These are phyloP conservation scores for Bostrychus sinensis DNA, from an alignment of 2,113 vertebrate species.

Conservation along the genomic window DNA sequence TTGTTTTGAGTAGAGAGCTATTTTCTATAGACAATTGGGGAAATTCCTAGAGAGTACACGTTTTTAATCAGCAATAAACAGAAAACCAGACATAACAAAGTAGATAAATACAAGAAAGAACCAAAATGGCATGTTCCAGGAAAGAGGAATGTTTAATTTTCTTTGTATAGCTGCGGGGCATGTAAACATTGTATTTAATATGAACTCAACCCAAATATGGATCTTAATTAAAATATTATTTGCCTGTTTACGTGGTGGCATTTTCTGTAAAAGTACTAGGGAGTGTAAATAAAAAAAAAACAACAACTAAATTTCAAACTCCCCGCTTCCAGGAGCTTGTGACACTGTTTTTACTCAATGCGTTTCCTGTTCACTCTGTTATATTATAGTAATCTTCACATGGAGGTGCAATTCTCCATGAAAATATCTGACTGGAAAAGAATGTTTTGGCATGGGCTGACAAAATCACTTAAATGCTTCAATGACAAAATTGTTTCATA, in stretches of 20 bases:
- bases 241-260: background rate
- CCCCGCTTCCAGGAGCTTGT: background rate
- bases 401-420: background rate
- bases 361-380: background rate
- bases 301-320: background rate
- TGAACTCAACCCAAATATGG: background rate
- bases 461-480: background rate
- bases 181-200: background rate
- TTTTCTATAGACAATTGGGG: background rate
- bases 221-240: background rate
- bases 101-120: background rate
- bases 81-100: background rate
- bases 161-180: background rate
- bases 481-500: background rate
- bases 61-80: background rate
- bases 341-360: background rate
- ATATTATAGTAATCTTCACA: background rate
- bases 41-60: background rate
- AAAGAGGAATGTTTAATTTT: conserved; percentile 4
- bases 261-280: background rate
- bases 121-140: background rate
- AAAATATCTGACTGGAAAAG: conserved; percentile 2
- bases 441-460: background rate
- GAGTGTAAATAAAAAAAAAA: no score
- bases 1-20: no score